A percentile compares a stretch with the other conserved stretches of the same genome.
Evolutionary conservation across 1,140 invertebrate species (phyloP).

Genomic region (Pseudomyrmex cubaensis): DNA sequence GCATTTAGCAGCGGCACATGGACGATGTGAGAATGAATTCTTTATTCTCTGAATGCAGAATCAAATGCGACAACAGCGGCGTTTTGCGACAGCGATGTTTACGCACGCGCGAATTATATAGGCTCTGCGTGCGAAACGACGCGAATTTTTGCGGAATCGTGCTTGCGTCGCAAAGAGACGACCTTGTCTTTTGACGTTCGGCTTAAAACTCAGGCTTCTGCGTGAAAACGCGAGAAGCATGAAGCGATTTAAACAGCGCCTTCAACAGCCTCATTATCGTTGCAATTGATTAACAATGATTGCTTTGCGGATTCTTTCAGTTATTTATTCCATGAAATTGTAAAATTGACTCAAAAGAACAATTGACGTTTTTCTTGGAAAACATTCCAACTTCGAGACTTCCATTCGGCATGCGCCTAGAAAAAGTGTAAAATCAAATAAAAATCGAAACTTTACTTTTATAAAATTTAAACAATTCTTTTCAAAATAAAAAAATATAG

Average conservation of each 20-base stretch:
- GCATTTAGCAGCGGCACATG: constrained; percentile 1
- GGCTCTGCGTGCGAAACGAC: background rate
- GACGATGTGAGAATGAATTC: background rate
- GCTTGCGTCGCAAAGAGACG: background rate
- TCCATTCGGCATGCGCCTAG: no score
- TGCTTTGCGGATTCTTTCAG: background rate
- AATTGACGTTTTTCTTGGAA: no score
- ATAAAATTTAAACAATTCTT: no score
- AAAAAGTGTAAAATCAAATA: no score
- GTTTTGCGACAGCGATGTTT: constrained; percentile 20
- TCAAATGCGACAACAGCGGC: background rate
- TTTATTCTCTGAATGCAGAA: constrained; percentile 35
- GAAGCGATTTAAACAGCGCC: constrained; percentile 46
- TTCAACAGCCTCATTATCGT: no score
- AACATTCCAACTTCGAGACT: no score
- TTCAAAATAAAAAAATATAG: no score
- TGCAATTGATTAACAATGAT: no score
- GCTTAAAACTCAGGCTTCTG: constrained; percentile 41
- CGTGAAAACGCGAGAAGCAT: constrained; percentile 45
- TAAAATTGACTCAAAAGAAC: no score
- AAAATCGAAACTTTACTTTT: no score
- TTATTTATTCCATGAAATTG: background rate
- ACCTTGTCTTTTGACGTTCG: constrained; percentile 25
- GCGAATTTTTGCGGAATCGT: constrained; percentile 20
- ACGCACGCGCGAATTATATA: constrained; percentile 24